Evolutionary conservation across 2,113 vertebrate species (phyloP).

Genomic region (Cyanoliseus patagonus): DNA sequence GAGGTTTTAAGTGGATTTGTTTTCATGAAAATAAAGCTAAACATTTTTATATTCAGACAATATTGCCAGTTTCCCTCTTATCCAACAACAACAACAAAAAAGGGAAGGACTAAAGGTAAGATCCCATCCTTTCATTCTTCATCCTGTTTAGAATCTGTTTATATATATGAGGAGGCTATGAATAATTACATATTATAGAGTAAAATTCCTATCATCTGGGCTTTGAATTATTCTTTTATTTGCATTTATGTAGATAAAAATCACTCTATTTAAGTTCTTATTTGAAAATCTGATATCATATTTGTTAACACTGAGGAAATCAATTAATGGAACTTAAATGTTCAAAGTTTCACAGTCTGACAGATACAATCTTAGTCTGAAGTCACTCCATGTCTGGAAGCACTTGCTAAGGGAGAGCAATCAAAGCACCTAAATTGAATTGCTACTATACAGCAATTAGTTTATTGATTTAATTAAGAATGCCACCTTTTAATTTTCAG

Average conservation of each 20-base stretch:
- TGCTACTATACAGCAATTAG: conserved; percentile 94
- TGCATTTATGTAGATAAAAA: conserved; percentile 80
- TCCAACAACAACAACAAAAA: neutral
- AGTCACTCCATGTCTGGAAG: conserved; percentile 83
- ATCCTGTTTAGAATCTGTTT: conserved; percentile 55
- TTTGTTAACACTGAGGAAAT: conserved; percentile 92
- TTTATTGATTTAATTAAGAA: conserved; percentile 99
- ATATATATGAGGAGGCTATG: conserved; percentile 63
- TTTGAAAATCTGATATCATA: conserved; percentile 89
- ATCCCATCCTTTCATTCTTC: conserved; percentile 41
- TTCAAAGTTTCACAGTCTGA: conserved; percentile 87
- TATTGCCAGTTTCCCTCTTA: neutral
- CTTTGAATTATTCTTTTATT: conserved; percentile 79
- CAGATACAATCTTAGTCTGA: conserved; percentile 87
- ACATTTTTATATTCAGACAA: conserved; percentile 20
- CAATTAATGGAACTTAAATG: conserved; percentile 96
- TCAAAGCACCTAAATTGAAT: conserved; percentile 93
- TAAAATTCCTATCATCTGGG: conserved; percentile 70
- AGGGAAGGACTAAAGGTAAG: neutral
- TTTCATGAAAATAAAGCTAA: conserved; percentile 31
- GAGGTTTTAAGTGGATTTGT: conserved; percentile 30
- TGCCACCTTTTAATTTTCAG: conserved; percentile 93
- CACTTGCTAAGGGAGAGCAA: conserved; percentile 85
- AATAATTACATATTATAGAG: conserved; percentile 73
- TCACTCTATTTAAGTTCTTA: conserved; percentile 67